Evolutionary conservation across 2,888 invertebrate genomes (phyloP), one percentile per base, ranked within the genome.

Genomic region (Ernsta delagoae): DNA sequence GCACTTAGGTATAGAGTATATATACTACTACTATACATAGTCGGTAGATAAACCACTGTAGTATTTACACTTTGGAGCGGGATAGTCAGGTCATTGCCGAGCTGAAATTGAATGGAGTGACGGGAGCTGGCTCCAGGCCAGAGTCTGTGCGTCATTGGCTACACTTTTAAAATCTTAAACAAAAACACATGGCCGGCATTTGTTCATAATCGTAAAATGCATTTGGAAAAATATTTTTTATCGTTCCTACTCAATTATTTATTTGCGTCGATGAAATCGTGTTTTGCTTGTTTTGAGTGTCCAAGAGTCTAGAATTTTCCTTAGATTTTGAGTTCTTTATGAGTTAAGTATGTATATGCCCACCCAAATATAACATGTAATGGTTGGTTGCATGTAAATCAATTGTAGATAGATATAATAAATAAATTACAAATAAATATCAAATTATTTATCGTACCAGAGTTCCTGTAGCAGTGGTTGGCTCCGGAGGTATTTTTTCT

Each of bases 21-120:
- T n/a, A n/a, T n/a, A n/a, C n/a, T n/a, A n/a, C n/a, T n/a, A n/a
- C n/a, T n/a, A n/a, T n/a, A n/a, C n/a, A 24, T 24, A 24, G 24
- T 24, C 3, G 24, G 24, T 24, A 24, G 24, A 24, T 53, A 63
- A 59, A 11, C 48, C 66, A 67, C 65, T 70, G 57, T 64, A 65
- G 65, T 72, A 70, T 74, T 64, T 69, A 73, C 71, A 64, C 43
- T 56, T 70, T 74, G 70, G 70, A 74, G 73, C 73, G 70, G 57
- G 66, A 74, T 71, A 87, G 87, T 85, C 89, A 81, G 92, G 90
- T 91, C 92, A 92, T 91, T 92, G 91, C 83, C 89, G 90, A 88
- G 71, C 74, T 71, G 80, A 80, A 85, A 75, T 86, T 92, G 92
- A 92, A 92, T 92, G 92, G 83, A 79, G 78, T 84, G 81, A 77